phyloP scores from a whole-genome alignment of 2,797 vertebrate species.

The Melanotaenia parkinsoni region DNA sequence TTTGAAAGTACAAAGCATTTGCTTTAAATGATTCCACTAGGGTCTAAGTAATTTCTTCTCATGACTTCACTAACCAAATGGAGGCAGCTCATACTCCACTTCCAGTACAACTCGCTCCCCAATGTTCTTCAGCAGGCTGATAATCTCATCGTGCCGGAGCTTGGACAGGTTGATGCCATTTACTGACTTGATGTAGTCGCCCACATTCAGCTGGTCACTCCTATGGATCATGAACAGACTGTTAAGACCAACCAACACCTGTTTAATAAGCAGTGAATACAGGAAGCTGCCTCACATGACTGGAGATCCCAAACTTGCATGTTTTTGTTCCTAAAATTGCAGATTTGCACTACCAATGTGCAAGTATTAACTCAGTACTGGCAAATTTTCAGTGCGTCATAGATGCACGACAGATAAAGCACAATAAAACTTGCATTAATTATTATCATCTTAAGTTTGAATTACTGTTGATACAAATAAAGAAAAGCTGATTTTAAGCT shows the following conservation, averaged over 20 bases:
- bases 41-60: not conserved
- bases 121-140: conserved; percentile 95
- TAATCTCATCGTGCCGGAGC: conserved; percentile 95
- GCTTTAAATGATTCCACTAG: not conserved
- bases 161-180: conserved; percentile 96
- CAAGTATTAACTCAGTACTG: not conserved
- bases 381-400: not conserved
- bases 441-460: not conserved
- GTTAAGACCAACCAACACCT: not conserved
- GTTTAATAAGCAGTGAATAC: not conserved
- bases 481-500: not conserved
- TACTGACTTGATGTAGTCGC: conserved; percentile 96
- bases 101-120: conserved; percentile 96
- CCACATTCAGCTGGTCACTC: conserved; percentile 95
- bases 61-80: conserved; percentile 79
- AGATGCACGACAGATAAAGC: too few species aligned
- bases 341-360: not conserved
- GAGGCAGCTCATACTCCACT: conserved; percentile 95
- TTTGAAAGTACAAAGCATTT: conserved; percentile 9
- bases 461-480: not conserved
- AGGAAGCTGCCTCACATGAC: not conserved
- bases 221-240: conserved; percentile 67
- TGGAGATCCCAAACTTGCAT: not conserved
- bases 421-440: too few species aligned
- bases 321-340: not conserved